phyloP scores from a whole-genome alignment of 2,888 invertebrate genomes.

The Itoplectis maculator region DNA sequence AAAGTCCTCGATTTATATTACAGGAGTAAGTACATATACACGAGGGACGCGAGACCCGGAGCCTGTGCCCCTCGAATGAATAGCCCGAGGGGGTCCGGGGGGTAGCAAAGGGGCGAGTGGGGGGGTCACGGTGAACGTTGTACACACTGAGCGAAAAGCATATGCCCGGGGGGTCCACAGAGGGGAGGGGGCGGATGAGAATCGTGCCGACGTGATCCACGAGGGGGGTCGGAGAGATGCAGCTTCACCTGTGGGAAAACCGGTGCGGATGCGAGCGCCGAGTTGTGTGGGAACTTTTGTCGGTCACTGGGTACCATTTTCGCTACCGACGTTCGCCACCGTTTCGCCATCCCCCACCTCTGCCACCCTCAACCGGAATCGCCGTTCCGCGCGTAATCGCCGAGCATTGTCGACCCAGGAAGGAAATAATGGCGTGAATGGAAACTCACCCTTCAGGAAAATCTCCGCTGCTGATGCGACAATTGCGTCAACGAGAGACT shows the following conservation, averaged over 20 bases:
- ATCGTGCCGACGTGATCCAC: slow-evolving; percentile 12
- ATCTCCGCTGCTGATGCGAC: background rate
- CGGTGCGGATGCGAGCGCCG: slow-evolving; percentile 17
- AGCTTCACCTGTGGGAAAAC: slow-evolving; percentile 52
- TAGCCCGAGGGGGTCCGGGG: slow-evolving; percentile 46
- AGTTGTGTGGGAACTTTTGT: slow-evolving; percentile 48
- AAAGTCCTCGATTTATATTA: slow-evolving; percentile 52
- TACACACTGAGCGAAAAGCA: slow-evolving; percentile 47
- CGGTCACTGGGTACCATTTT: slow-evolving; percentile 45
- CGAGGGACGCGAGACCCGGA: slow-evolving; percentile 35
- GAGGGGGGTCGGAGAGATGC: slow-evolving; percentile 15
- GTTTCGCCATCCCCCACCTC: slow-evolving; percentile 22
- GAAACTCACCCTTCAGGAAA: background rate
- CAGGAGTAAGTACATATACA: slow-evolving; percentile 17
- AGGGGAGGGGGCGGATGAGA: slow-evolving; percentile 47
- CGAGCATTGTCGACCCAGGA: background rate
- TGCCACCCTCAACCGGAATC: slow-evolving; percentile 25
- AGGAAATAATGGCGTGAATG: background rate
- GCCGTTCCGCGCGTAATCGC: slow-evolving; percentile 2
- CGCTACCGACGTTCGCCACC: slow-evolving; percentile 39
- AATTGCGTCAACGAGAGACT: background rate
- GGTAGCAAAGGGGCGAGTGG: slow-evolving; percentile 8
- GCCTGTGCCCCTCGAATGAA: slow-evolving; percentile 19
- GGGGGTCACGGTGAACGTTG: slow-evolving; percentile 29
- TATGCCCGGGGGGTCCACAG: slow-evolving; percentile 47